phyloP scores from a whole-genome alignment of 1,140 invertebrate genomes.

The Rhopalosiphum padi region DNA sequence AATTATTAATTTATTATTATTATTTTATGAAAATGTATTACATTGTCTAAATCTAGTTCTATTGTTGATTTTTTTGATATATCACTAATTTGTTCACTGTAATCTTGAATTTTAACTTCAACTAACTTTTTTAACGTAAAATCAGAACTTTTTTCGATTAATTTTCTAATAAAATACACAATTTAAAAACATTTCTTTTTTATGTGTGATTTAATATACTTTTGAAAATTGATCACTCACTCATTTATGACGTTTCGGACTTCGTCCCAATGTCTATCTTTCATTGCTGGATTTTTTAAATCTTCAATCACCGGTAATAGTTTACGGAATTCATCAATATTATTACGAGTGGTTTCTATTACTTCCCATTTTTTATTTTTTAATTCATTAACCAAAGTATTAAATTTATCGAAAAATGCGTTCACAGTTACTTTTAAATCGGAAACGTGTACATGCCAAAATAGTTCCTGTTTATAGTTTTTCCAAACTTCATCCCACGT shows the following conservation, averaged over 20 bases:
- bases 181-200: background rate
- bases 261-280: slow-evolving; percentile 41
- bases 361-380: slow-evolving; percentile 40
- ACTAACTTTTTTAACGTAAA: slow-evolving; percentile 23
- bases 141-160: background rate
- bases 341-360: slow-evolving; percentile 16
- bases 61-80: slow-evolving; percentile 5
- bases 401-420: background rate
- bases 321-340: background rate
- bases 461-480: background rate
- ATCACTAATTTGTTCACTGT: background rate
- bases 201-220: no score
- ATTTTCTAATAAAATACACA: background rate
- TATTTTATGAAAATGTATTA: background rate
- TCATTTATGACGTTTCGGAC: background rate
- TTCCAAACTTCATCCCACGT: slow-evolving; percentile 3
- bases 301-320: background rate
- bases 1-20: background rate
- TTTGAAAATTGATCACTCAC: background rate
- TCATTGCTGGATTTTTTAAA: slow-evolving; percentile 40
- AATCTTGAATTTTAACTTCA: background rate
- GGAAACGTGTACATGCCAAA: background rate
- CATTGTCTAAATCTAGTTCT: slow-evolving; percentile 25
- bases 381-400: background rate
- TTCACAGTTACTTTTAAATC: background rate